phyloP scores from a whole-genome alignment of 2,888 invertebrate genomes.

The Apocheima hispidaria region DNA sequence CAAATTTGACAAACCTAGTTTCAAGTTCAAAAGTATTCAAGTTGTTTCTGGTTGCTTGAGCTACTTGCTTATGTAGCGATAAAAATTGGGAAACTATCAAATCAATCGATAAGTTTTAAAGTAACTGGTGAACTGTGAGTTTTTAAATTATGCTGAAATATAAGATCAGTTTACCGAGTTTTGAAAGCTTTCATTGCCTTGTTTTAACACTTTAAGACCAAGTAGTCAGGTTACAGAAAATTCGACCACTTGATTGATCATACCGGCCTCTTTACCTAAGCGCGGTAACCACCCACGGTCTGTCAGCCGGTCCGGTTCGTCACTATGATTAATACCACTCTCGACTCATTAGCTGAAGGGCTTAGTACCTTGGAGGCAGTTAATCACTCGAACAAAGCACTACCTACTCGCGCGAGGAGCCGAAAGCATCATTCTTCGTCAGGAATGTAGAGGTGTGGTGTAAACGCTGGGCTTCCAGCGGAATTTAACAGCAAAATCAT shows the following conservation, averaged over 20 bases:
- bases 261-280: constrained; percentile 53
- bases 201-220: background rate
- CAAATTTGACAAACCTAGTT: background rate
- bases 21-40: background rate
- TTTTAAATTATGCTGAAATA: no score
- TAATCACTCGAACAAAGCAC: constrained; percentile 86
- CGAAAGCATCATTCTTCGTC: constrained; percentile 86
- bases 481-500: background rate
- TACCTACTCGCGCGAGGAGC: constrained; percentile 82
- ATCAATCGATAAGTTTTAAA: background rate
- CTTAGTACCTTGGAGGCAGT: constrained; percentile 79
- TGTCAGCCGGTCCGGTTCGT: constrained; percentile 75
- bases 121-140: background rate
- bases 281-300: constrained; percentile 72
- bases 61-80: background rate
- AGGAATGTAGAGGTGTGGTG: constrained; percentile 73
- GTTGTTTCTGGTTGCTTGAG: background rate
- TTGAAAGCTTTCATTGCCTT: background rate
- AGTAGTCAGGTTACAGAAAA: constrained; percentile 15
- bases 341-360: constrained; percentile 86
- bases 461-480: constrained; percentile 46
- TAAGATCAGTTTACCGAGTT: background rate
- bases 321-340: constrained; percentile 83
- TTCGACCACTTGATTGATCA: constrained; percentile 37
- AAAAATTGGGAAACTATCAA: background rate